Evolutionary conservation across 2,113 vertebrate species (phyloP), one percentile per base, ranked within the genome.

Genomic region (Oplegnathus fasciatus): DNA sequence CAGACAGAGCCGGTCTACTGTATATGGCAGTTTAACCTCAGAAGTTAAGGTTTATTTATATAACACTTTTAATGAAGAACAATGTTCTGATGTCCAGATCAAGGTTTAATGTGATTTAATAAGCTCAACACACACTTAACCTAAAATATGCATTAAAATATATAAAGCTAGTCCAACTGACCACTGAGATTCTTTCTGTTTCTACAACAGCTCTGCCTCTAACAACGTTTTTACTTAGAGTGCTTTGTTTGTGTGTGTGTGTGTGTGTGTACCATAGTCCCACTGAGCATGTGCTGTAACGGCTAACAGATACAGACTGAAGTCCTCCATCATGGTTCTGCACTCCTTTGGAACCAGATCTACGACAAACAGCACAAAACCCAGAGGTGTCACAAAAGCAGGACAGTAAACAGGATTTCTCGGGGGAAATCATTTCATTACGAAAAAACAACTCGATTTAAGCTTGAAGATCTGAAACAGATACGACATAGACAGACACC

Each of bases 241-340:
- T 50, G 48, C 2, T 24, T 22, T 55, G 69, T 40, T 17, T 44
- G 62, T 62, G 40, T 65, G 68, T 58, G 60, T 48, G 52, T 37
- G 50, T 57, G 48, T 70, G 67, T 46, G 48, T 72, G 0, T 34
- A 93, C 97, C 96, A 88, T 95, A 88, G 94, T 97, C 96, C 96
- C 83, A 95, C 68, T 91, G 92, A 91, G 87, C 89, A 81, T 95
- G 94, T 86, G 95, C 94, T 58, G 86, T 85, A 14, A 80, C 62
- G 71, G 90, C 90, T 60, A 93, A 85, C 68, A 94, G 75, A 72
- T 55, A 4, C n/a, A 85, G 82, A 86, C 87, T 91, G 75, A 96
- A 75, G 70, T 93, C 85, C 78, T 95, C 89, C 86, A 95, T 87
- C 75, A 90, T 81, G 60, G 76, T 72, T 44, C 86, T 88, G 79